Evolutionary conservation across 2,888 invertebrate genomes (phyloP), one percentile per base, ranked within the genome.

Genomic region (Drosophila putrida): DNA sequence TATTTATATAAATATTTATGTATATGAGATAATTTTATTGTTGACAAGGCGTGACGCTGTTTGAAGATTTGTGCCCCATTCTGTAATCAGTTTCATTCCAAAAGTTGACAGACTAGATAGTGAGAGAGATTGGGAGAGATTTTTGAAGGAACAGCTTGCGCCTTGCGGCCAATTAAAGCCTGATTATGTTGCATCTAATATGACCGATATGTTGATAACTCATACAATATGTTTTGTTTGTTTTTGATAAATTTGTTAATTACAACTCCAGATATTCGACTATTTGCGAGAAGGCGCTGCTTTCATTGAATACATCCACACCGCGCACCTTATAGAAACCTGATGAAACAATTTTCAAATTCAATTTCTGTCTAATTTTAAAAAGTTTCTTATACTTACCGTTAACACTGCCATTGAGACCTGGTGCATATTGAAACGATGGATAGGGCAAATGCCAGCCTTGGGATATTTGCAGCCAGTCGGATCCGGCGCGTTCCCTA

Each of bases 291-390:
- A 88, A 92, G n/a, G 81, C 71, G 67, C 92, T 90, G 50, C 69
- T 76, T 11, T 90, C 86, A 38, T 89, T 81, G 47, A 92, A 92
- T 10, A 91, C 72, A 78, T 92, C 91, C 25, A 91, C 71, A 38
- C 89, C 89, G 9, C 92, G 91, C 15, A 92, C 88, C 70, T 88
- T 90, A 65, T 92, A 92, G 60, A 90, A 89, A n/a, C 92, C 92
- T 91, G 28, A 6, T 77, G 75, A 5, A 28, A 43, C 15, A n/a
- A 11, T 27, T 10, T 20, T 9, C 6, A 31, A 13, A 4, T 53
- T 38, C 2, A 15, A 10, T 9, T 2, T 13, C 0, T 2, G 13
- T 27, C 10, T 10, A 6, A 1, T 27, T 27, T 13, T 10, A 6
- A 1, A 33, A 10, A 10, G 10, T n/a, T 41, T 11, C 38, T 8